Conservation (phyloP, 2,888 invertebrate genomes). For the Sesia apiformis region DNA sequence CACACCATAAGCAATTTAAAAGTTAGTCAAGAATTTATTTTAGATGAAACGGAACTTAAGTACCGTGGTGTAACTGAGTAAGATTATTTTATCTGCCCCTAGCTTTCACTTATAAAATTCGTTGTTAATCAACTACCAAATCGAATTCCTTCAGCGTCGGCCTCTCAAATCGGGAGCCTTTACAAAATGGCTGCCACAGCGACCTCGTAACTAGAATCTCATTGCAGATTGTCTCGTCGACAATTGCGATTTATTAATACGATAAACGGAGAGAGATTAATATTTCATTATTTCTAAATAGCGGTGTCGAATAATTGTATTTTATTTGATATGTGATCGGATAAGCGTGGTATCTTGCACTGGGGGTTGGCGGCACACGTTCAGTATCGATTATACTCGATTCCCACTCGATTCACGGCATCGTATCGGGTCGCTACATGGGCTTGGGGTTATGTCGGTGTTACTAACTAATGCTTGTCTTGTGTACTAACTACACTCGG, state of each 20-base stretch:
- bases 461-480: slow-evolving; percentile 26
- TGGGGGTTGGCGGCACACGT: slow-evolving; percentile 53
- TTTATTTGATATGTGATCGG: slow-evolving; percentile 50
- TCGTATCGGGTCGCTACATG: slow-evolving; percentile 17
- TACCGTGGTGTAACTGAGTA: background rate
- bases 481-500: slow-evolving; percentile 22
- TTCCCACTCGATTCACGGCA: slow-evolving; percentile 25
- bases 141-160: slow-evolving; percentile 36
- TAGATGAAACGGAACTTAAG: background rate
- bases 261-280: slow-evolving; percentile 46
- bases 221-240: slow-evolving; percentile 49
- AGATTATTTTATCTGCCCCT: slow-evolving; percentile 1
- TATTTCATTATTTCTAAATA: slow-evolving; percentile 50
- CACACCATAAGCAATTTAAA: slow-evolving; percentile 2
- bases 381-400: slow-evolving; percentile 6
- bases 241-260: slow-evolving; percentile 58
- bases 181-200: slow-evolving; percentile 37
- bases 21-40: background rate
- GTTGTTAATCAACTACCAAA: slow-evolving; percentile 43
- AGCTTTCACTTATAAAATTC: slow-evolving; percentile 41
- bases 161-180: slow-evolving; percentile 34
- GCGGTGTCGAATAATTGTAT: slow-evolving; percentile 31
- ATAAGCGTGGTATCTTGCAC: slow-evolving; percentile 62
- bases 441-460: slow-evolving; percentile 30
- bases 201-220: slow-evolving; percentile 55